Percentiles rank a stretch among this genome's conserved stretches.
Evolutionary conservation across 2,113 vertebrate species (phyloP).

Genomic region (Xiphorhynchus elegans): DNA sequence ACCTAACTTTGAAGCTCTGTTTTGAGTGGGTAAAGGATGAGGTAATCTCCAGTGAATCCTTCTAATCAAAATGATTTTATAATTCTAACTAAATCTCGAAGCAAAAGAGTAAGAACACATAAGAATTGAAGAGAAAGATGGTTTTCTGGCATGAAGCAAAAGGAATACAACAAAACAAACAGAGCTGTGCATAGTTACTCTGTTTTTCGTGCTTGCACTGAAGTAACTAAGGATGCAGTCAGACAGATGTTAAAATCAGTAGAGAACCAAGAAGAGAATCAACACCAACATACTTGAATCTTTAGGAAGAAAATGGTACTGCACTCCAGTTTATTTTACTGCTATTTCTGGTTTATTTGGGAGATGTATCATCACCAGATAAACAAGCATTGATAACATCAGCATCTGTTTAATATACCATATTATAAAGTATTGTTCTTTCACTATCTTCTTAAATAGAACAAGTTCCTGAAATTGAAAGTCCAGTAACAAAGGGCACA

Average conservation of each 20-base stretch:
- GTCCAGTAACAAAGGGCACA: not conserved
- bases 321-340: not conserved
- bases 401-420: not conserved
- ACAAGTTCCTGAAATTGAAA: slow-evolving; percentile 47
- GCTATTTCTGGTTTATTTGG: not conserved
- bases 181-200: not conserved
- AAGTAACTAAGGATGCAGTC: not conserved
- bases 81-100: not conserved
- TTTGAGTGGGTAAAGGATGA: not conserved
- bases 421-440: slow-evolving; percentile 28
- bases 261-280: not conserved
- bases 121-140: not conserved
- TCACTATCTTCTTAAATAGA: not conserved
- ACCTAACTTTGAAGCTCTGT: not conserved
- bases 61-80: not conserved
- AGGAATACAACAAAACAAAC: not conserved
- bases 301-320: not conserved
- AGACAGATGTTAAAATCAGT: not conserved
- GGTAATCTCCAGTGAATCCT: not conserved
- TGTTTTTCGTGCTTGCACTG: not conserved
- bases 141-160: not conserved
- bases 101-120: not conserved
- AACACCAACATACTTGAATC: not conserved
- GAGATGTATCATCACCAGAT: not conserved
- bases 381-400: not conserved